Percentiles rank a stretch among this genome's conserved stretches.
phyloP scores from a whole-genome alignment of 1,140 invertebrate species.

The Calliopsis andreniformis region DNA sequence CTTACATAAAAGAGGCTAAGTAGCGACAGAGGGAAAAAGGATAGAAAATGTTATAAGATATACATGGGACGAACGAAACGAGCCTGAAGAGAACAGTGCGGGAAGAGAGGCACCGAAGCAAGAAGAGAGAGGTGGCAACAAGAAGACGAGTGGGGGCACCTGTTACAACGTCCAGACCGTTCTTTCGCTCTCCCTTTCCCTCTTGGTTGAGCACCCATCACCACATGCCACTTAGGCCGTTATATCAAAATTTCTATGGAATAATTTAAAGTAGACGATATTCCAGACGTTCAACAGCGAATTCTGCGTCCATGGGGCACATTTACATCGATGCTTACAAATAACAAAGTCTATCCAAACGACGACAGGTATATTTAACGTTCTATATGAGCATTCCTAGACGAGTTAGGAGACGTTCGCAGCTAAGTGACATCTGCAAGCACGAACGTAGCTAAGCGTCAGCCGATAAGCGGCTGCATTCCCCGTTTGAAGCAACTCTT shows the following conservation, averaged over 20 bases:
- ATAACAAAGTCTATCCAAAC: too few relatives aligned
- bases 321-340: too few relatives aligned
- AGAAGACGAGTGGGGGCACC: slow-evolving; percentile 39
- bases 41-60: slow-evolving; percentile 58
- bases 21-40: slow-evolving; percentile 51
- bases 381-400: too few relatives aligned
- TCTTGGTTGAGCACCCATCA: slow-evolving; percentile 34
- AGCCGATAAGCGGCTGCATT: neutral
- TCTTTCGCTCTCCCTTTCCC: slow-evolving; percentile 44
- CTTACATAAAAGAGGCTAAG: slow-evolving; percentile 63
- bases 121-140: neutral
- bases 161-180: slow-evolving; percentile 68
- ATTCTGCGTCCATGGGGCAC: too few relatives aligned
- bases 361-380: too few relatives aligned
- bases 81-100: slow-evolving; percentile 33
- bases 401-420: too few relatives aligned
- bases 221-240: slow-evolving; percentile 62
- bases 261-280: slow-evolving; percentile 26
- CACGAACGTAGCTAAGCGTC: neutral
- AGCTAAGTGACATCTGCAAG: too few relatives aligned
- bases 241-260: slow-evolving; percentile 62
- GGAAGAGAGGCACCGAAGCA: slow-evolving; percentile 28
- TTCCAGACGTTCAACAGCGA: slow-evolving; percentile 10
- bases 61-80: slow-evolving; percentile 35
- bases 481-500: neutral